Evolutionary conservation across 37 sponge, comb jelly and placozoan genomes (phyloP), one percentile per base, ranked within the genome.

Genomic region (Bolinopsis microptera): DNA sequence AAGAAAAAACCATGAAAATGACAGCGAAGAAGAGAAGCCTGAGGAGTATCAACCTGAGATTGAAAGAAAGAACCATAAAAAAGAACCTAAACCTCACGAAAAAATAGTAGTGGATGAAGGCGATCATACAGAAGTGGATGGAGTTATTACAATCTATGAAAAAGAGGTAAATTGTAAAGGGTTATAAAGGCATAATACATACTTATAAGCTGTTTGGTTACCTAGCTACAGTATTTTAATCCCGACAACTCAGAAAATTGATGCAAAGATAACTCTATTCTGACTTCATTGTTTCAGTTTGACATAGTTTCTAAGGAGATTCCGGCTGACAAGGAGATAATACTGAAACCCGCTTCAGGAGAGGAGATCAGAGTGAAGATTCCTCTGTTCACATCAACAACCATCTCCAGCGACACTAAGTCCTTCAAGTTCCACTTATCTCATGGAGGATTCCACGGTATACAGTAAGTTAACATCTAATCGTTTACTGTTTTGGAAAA

Each of bases 291-390:
- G n/a, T 48, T 48, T 18, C 61, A 48, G 61, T 48, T 13, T 5
- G 61, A 48, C 5, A 13, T 48, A 13, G 13, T 48, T 18, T 5
- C 13, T 13, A 5, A 48, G 61, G 61, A 48, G 13, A 13, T 48
- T 13, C 61, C 61, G 5, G 61, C 61, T 48, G 61, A 48, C 61
- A 48, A 48, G 61, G 61, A 48, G 13, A 48, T 48, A 48, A 48
- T 18, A 48, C 61, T 48, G 61, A 5, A 48, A 48, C 61, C 13
- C 13, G 9, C 61, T 18, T 48, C 61, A 18, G 61, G 13, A 48
- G 61, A 48, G 13, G 61, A 48, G 31, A 72, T 72, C 74, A 72
- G 74, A n/a, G 74, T 30, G 74, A 72, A 72, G 74, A 72, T 86
- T 0, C 90, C 90, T 41, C 2, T 86, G 25, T 86, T 86, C 90